phyloP scores from a whole-genome alignment of 2,113 vertebrate species.

The Psettodes erumei region DNA sequence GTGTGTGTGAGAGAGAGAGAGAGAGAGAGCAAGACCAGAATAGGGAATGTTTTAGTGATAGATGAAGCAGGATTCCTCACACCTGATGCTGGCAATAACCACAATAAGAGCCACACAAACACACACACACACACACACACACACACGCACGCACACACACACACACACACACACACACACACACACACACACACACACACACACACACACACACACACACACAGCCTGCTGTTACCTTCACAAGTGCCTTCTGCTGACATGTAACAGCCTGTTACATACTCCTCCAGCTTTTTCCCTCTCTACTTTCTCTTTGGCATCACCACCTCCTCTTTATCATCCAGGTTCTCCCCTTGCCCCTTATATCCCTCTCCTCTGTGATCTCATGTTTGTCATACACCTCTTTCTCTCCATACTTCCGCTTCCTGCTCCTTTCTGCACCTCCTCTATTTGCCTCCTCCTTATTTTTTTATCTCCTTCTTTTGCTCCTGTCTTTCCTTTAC shows the following conservation, averaged over 20 bases:
- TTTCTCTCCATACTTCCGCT: not conserved
- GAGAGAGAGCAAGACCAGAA: no score
- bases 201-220: slow-evolving; percentile 17
- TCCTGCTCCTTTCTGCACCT: slow-evolving; percentile 19
- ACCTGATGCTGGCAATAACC: slow-evolving; percentile 62
- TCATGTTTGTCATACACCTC: not conserved
- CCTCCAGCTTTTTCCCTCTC: slow-evolving; percentile 18
- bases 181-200: slow-evolving; percentile 11
- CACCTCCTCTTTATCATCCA: slow-evolving; percentile 41
- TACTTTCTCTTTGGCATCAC: slow-evolving; percentile 28
- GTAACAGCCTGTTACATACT: slow-evolving; percentile 57
- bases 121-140: slow-evolving; percentile 22
- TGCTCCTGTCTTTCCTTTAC: not conserved
- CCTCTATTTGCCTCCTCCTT: not conserved
- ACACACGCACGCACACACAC: no score
- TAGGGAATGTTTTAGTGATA: slow-evolving; percentile 27
- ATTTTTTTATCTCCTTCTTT: not conserved
- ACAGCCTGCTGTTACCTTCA: slow-evolving; percentile 33
- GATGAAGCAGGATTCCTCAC: slow-evolving; percentile 34
- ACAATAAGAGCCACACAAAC: not conserved
- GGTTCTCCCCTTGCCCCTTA: slow-evolving; percentile 1
- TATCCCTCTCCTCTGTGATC: slow-evolving; percentile 29
- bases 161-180: slow-evolving; percentile 9
- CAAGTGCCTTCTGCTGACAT: slow-evolving; percentile 53
- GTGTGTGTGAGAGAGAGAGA: slow-evolving; percentile 12